Conservation (phyloP, 2,888 invertebrate species). For the Drosophila parthenogenetica region DNA sequence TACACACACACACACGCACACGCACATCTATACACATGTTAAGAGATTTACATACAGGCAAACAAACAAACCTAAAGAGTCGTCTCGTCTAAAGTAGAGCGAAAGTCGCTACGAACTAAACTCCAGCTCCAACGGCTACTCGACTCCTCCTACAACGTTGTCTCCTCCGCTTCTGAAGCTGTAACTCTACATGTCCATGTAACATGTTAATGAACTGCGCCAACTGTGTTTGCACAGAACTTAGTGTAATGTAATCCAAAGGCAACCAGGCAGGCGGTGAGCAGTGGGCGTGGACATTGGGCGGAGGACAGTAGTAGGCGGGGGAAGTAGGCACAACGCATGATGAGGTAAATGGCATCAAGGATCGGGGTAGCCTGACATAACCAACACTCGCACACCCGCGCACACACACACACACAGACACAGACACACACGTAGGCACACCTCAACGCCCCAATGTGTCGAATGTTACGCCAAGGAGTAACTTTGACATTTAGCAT, state of each 20-base stretch:
- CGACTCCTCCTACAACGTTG: neutral
- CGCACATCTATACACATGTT: conserved; percentile 2
- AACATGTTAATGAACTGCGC: conserved; percentile 82
- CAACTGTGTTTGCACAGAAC: conserved; percentile 82
- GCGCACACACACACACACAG: conserved; percentile 11
- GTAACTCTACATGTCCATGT: conserved; percentile 68
- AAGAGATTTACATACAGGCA: conserved; percentile 58
- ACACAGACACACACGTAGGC: conserved; percentile 35
- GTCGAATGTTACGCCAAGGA: conserved; percentile 82
- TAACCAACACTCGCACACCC: conserved; percentile 31
- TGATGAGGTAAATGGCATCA: conserved; percentile 16
- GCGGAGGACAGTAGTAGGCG: no score
- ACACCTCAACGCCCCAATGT: conserved; percentile 79
- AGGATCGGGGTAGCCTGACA: conserved; percentile 11
- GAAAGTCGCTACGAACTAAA: conserved; percentile 62
- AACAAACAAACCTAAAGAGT: conserved; percentile 72
- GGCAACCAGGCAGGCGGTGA: conserved; percentile 55
- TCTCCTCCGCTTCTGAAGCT: neutral
- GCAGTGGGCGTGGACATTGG: conserved; percentile 8
- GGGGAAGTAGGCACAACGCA: neutral
- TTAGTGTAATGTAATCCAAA: conserved; percentile 78
- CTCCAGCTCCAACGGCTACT: conserved; percentile 32
- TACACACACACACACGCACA: conserved; percentile 16
- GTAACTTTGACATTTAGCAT: conserved; percentile 81
- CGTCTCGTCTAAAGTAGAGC: conserved; percentile 69